phyloP scores from a whole-genome alignment of 2,113 vertebrate genomes.

The Galeopterus variegatus region DNA sequence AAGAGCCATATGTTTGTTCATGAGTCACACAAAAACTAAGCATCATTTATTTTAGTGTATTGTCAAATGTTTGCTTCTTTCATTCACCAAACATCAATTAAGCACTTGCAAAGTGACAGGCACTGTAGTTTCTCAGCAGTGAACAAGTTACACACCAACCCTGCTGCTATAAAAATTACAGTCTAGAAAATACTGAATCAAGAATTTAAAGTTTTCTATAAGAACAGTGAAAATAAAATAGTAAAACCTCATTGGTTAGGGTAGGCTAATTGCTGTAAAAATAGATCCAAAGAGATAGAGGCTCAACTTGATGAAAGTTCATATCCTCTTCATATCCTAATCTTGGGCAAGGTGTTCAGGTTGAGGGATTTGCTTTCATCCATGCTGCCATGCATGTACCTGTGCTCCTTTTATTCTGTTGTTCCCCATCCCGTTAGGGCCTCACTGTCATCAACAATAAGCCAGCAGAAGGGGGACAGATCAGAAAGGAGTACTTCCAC shows the following conservation, averaged over 20 bases:
- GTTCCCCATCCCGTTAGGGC: accelerated
- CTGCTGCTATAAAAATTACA: background rate
- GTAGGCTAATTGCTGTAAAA: background rate
- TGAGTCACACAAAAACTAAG: conserved; percentile 36
- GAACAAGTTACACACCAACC: background rate
- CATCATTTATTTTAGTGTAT: background rate
- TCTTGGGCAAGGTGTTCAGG: background rate
- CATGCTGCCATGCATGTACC: background rate
- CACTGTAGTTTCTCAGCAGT: background rate
- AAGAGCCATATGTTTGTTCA: background rate
- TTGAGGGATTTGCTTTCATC: background rate
- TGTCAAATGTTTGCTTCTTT: conserved; percentile 27
- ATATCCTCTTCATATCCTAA: background rate
- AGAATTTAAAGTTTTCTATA: background rate
- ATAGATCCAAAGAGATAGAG: background rate
- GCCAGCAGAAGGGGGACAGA: background rate
- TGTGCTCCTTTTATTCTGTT: background rate
- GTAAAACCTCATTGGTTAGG: background rate
- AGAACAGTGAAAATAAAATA: background rate
- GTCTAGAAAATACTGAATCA: background rate
- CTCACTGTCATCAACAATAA: background rate
- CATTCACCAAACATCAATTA: background rate
- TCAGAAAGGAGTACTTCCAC: accelerated
- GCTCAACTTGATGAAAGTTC: background rate
- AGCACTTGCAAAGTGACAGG: background rate